Percentiles rank a stretch among this genome's conserved stretches.
These are phyloP conservation scores for Eptesicus fuscus DNA, from an alignment of 2,113 vertebrate species.

Conservation along the genomic window DNA sequence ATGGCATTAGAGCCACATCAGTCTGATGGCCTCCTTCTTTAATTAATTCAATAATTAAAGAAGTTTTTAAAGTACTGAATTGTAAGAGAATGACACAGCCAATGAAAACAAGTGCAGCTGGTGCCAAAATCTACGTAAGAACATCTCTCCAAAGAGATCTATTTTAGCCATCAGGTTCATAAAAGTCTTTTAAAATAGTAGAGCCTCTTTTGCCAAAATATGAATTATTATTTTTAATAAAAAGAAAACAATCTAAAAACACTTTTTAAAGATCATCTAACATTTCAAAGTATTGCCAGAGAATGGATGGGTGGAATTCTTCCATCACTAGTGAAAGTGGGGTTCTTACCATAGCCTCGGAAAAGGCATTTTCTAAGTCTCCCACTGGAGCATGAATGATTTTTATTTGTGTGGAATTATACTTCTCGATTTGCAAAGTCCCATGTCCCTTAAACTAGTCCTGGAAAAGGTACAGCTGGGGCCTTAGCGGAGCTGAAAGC, in stretches of 20 bases:
- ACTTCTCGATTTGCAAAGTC: too few species aligned
- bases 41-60: neutral
- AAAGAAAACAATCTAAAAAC: constrained; percentile 27
- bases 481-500: too few species aligned
- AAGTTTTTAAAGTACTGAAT: neutral
- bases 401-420: too few species aligned
- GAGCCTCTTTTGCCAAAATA: neutral
- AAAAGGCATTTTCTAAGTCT: too few species aligned
- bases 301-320: too few species aligned
- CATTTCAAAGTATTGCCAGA: neutral
- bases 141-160: neutral
- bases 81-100: neutral
- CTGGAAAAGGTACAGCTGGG: too few species aligned
- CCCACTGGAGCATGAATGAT: too few species aligned
- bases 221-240: neutral
- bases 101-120: neutral
- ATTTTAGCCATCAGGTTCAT: neutral
- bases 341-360: too few species aligned
- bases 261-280: neutral
- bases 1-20: neutral
- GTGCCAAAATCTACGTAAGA: neutral
- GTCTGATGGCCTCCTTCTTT: neutral
- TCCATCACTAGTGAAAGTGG: too few species aligned
- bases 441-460: too few species aligned
- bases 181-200: neutral